Evolutionary conservation across 2,113 vertebrate species (phyloP), one percentile per base, ranked within the genome.

Genomic region (Ictalurus furcatus): DNA sequence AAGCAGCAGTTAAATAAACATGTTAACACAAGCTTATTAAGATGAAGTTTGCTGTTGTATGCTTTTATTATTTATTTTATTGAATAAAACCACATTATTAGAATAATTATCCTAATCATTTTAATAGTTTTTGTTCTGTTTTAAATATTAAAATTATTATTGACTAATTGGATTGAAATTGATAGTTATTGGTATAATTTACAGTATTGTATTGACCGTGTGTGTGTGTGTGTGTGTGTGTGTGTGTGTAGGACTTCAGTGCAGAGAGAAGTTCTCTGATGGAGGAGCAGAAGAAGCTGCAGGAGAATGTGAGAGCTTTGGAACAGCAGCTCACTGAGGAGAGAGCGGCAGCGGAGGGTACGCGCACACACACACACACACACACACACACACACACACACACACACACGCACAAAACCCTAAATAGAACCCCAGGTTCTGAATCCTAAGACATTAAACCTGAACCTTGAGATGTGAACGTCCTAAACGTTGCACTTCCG

Each of bases 281-380:
- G 91, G 95, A 91, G 91, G 95, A 96, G 83, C 96, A 96, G 83
- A 95, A 96, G 25, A 92, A 92, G 30, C 92, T 95, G 16, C 94
- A 96, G 76, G 95, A 96, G 88, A 95, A 94, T 11, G 90, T 96
- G 80, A 92, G 88, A 87, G 84, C 59, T 0, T 92, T 98, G 88
- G 96, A 98, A 88, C 96, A 96, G 89, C 95, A 97, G 63, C 93
- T 97, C 58, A 94, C 93, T 86, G 97, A 97, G 17, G 92, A 94
- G 25, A 91, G 91, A 67, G 85, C 28, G 11, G 16, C 58, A 6
- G 69, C 93, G 94, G 84, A 94, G 82, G 94, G 98, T 99, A 94
- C 11, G 61, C 34, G 71, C n/a, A 81, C 44, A 34, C 52, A 54
- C 28, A 25, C 54, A 52, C 74, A 67, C 74, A 65, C 14, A 78